Evolutionary conservation across 2,888 invertebrate genomes (phyloP), one percentile per base, ranked within the genome.

Genomic region (Drosophila affinis): DNA sequence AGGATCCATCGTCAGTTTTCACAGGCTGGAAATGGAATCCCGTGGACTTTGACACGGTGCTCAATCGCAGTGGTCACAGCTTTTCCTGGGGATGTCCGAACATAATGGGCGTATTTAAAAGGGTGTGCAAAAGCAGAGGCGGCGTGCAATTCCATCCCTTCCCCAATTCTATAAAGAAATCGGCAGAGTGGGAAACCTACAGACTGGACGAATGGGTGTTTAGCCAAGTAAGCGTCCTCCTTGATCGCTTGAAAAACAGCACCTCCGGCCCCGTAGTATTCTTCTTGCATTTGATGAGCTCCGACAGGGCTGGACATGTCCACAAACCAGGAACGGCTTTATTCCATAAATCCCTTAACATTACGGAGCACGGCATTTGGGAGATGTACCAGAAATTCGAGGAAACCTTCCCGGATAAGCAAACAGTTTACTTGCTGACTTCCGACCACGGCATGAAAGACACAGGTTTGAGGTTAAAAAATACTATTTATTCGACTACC

Each of bases 361-460:
- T 95, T 88, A 97, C 98, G 12, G 98, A 99, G 93, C 91, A 93
- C 60, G 96, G 96, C 56, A 94, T 98, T 44, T 91, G 93, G 81
- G 92, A 94, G 80, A 94, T 96, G 17, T 96, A 95, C 68, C 81
- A 93, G 62, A 76, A 95, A 3, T 94, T 98, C 63, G 95, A 95
- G 81, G 91, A 94, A 10, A 95, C 94, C 87, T 99, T 96, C 92
- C 91, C 95, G 86, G 97, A 98, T 92, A 93, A 94, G 3, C 93
- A 93, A 82, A 99, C 99, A 0, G 95, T 96, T 1, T 99, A 96
- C 91, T 91, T 99, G 55, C 95, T 99, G 91, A 98, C 99, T 9
- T 95, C 99, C 9, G 99, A 99, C 92, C 99, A 99, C 93, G 99
- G 99, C 68, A 99, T 99, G 99, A 99, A 99, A 14, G 96, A 99